Percentiles rank a stretch among this genome's conserved stretches.
phyloP scores from a whole-genome alignment of 2,113 vertebrate genomes.

The Parotia lawesii region DNA sequence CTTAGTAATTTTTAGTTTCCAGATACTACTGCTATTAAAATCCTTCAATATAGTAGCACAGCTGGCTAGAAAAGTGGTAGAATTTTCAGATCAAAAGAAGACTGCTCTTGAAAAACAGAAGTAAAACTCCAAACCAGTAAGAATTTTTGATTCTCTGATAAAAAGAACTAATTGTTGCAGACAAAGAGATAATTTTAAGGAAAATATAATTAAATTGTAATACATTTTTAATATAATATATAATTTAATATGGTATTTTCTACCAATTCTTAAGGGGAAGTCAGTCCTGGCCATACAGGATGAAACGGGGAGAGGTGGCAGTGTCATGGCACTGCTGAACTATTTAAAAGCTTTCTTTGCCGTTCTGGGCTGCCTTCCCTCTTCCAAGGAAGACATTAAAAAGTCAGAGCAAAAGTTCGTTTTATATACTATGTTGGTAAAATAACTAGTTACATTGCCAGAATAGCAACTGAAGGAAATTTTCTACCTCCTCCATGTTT shows the following conservation, averaged over 20 bases:
- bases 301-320: background rate
- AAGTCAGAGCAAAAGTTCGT: background rate
- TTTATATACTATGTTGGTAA: background rate
- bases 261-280: background rate
- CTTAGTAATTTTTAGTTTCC: background rate
- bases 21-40: background rate
- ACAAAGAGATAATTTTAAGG: background rate
- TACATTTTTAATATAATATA: background rate
- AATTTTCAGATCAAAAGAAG: background rate
- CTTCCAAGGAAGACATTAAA: background rate
- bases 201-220: background rate
- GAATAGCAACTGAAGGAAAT: background rate
- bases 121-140: background rate
- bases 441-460: background rate
- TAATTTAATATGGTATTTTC: background rate
- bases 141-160: background rate
- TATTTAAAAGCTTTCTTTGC: background rate
- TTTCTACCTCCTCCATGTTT: background rate
- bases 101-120: background rate
- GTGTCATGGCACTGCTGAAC: background rate
- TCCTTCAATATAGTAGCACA: background rate
- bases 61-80: background rate
- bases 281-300: background rate
- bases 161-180: background rate
- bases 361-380: background rate